Evolutionary conservation across 92 coral and sea anemone species (phyloP).

Genomic region (Zoanthus sociatus): DNA sequence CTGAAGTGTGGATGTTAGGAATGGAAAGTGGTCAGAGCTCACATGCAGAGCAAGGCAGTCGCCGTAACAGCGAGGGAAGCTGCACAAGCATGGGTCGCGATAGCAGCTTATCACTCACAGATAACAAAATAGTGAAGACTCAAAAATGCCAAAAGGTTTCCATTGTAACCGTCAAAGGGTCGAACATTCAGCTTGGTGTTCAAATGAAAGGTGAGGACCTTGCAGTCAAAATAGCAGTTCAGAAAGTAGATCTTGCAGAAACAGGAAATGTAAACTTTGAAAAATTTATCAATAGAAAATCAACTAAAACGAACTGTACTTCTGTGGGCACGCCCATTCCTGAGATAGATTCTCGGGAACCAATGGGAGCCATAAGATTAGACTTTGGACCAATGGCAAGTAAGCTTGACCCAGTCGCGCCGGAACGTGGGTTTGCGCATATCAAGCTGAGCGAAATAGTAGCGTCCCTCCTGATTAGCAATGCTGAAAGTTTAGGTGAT

Average conservation of each 20-base stretch:
- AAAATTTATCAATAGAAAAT: conserved; percentile 79
- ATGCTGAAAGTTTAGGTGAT: conserved; percentile 83
- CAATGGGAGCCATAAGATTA: conserved; percentile 74
- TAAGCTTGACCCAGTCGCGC: conserved; percentile 76
- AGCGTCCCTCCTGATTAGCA: conserved; percentile 77
- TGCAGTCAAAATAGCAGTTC: conserved; percentile 73
- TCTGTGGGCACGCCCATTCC: conserved; percentile 48
- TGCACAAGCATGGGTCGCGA: conserved; percentile 74
- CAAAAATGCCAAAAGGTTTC: conserved; percentile 62
- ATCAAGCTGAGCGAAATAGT: conserved; percentile 67
- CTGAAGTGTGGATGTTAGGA: conserved; percentile 74
- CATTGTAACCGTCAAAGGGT: conserved; percentile 79
- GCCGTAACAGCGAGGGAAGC: conserved; percentile 83
- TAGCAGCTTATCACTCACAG: conserved; percentile 67
- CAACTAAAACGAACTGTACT: conserved; percentile 58
- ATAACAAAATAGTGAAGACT: conserved; percentile 64
- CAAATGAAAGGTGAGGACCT: conserved; percentile 79
- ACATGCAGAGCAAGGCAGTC: conserved; percentile 23
- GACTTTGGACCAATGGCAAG: conserved; percentile 94
- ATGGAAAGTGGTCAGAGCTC: conserved; percentile 57
- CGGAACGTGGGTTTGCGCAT: conserved; percentile 91
- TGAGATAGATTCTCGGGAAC: conserved; percentile 49
- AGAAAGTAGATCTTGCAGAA: conserved; percentile 76
- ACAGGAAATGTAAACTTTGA: conserved; percentile 79
- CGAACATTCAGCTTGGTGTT: conserved; percentile 77